Conservation (phyloP, 2,113 vertebrate species). For the Scomber scombrus region DNA sequence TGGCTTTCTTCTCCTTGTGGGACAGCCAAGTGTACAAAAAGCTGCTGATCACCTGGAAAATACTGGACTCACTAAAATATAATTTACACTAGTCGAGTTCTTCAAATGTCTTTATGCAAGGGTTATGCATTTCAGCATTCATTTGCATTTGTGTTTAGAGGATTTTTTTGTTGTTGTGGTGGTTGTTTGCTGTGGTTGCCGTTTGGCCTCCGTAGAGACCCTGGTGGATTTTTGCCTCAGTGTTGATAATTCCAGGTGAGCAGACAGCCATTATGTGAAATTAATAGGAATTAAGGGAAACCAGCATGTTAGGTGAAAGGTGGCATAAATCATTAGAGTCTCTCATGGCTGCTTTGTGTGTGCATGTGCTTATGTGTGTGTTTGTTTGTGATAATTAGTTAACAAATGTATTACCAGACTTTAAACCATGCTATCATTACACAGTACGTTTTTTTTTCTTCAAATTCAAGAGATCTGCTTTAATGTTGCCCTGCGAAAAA, state of each 20-base stretch:
- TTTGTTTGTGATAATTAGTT: constrained; percentile 9
- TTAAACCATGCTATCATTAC: constrained; percentile 27
- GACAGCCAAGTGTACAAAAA: constrained; percentile 72
- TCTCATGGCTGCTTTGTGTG: constrained; percentile 37
- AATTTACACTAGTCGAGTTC: constrained; percentile 60
- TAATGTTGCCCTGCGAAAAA: constrained; percentile 37
- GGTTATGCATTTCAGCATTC: constrained; percentile 69
- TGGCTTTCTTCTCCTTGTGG: constrained; percentile 76
- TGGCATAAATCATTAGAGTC: constrained; percentile 67
- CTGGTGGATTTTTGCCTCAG: constrained; percentile 66
- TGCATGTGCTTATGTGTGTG: constrained; percentile 21
- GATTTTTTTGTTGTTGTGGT: constrained; percentile 36
- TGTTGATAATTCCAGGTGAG: constrained; percentile 84
- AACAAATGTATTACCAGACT: constrained; percentile 24
- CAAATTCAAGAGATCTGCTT: constrained; percentile 30
- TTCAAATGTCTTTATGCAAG: constrained; percentile 68
- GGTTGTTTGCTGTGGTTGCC: constrained; percentile 76
- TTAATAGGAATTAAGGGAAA: constrained; percentile 80
- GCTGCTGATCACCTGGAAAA: constrained; percentile 80
- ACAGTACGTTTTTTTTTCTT: background rate
- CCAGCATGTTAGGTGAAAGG: constrained; percentile 75
- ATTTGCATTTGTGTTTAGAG: constrained; percentile 74
- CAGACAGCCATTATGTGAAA: constrained; percentile 82
- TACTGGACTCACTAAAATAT: constrained; percentile 63
- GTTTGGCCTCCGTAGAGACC: constrained; percentile 76